Evolutionary conservation across 2,113 vertebrate species (phyloP).

Genomic region (Phrynocephalus versicolor): DNA sequence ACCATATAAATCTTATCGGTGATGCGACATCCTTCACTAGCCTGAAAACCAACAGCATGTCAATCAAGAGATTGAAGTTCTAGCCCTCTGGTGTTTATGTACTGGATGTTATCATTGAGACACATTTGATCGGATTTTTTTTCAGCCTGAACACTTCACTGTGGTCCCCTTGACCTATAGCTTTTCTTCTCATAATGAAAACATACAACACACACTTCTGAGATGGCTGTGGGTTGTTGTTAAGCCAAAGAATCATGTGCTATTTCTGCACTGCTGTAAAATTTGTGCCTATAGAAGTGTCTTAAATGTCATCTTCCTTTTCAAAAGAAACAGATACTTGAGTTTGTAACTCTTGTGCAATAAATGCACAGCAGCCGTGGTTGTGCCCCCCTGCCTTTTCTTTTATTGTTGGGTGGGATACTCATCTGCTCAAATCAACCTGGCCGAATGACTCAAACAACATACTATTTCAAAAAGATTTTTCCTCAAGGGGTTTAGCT

Average conservation of each 20-base stretch:
- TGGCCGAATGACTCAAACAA: not conserved
- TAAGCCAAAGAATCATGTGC: not conserved
- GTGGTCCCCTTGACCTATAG: conserved; percentile 23
- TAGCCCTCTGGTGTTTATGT: conserved; percentile 13
- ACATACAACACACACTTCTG: not conserved
- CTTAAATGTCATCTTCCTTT: not conserved
- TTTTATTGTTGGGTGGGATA: too few species aligned
- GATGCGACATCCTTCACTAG: conserved; percentile 34
- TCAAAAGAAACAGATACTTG: not conserved
- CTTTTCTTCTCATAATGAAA: conserved; percentile 27
- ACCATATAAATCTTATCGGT: conserved; percentile 49
- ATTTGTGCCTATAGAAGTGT: not conserved
- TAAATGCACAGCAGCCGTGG: not conserved
- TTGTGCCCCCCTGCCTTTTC: too few species aligned
- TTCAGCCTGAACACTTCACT: conserved; percentile 29
- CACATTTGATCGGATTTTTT: conserved; percentile 16
- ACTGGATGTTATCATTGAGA: conserved; percentile 5
- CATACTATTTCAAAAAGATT: not conserved
- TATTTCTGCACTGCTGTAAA: not conserved
- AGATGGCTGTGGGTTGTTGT: not conserved
- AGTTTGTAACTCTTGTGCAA: not conserved
- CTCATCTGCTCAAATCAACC: not conserved
- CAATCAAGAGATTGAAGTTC: conserved; percentile 34
- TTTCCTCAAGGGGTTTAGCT: not conserved
- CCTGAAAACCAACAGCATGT: conserved; percentile 36